Evolutionary conservation across 2,113 vertebrate species (phyloP).

Genomic region (Ptyas mucosa): DNA sequence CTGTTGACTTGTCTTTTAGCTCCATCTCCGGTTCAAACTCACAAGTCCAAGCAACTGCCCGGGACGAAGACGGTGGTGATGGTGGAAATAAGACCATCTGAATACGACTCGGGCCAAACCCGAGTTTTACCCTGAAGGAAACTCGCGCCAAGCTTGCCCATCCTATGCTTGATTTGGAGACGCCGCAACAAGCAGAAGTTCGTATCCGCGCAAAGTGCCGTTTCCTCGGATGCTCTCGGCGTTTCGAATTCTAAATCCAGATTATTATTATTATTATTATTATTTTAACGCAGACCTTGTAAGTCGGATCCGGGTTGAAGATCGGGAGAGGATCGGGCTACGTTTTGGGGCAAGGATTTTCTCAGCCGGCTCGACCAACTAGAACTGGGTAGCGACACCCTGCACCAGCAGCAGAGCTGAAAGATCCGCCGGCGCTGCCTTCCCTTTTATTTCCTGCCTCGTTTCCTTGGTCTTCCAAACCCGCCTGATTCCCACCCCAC

Average conservation of each 20-base stretch:
- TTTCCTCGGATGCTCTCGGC: not conserved
- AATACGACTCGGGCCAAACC: not conserved
- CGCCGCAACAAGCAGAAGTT: not conserved
- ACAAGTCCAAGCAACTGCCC: no score
- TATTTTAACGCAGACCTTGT: not conserved
- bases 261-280: not conserved
- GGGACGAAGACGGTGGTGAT: not conserved
- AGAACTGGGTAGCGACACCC: not conserved
- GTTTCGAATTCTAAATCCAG: not conserved
- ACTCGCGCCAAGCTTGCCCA: not conserved
- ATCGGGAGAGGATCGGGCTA: not conserved
- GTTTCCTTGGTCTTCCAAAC: not conserved
- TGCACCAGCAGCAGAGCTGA: no score
- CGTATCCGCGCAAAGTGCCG: not conserved
- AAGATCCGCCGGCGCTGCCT: not conserved
- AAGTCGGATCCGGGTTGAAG: not conserved
- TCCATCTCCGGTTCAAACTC: not conserved
- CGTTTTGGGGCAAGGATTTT: not conserved
- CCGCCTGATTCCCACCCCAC: no score
- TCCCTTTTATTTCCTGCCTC: not conserved
- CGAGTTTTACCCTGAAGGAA: not conserved
- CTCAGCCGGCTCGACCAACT: not conserved
- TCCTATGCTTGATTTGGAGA: not conserved
- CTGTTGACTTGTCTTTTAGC: not conserved
- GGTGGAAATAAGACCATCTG: not conserved